phyloP scores from a whole-genome alignment of 2,113 vertebrate genomes.

The Pollimyrus isidori region DNA sequence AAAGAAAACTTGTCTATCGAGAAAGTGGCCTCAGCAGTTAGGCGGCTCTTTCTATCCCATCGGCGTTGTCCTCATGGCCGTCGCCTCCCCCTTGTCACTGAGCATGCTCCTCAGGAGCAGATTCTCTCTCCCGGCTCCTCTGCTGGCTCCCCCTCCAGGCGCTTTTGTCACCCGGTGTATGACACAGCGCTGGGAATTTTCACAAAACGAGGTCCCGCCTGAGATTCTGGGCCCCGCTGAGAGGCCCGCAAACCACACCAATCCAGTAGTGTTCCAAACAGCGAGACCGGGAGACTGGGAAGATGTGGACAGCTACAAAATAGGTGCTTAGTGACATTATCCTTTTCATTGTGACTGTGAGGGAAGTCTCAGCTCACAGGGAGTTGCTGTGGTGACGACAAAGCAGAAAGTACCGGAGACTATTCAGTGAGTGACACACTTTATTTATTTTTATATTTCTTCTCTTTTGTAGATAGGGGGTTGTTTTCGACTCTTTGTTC shows the following conservation, averaged over 20 bases:
- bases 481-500: neutral
- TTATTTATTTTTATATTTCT: neutral
- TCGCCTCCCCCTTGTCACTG: neutral
- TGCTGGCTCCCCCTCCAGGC: neutral
- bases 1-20: neutral
- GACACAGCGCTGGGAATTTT: neutral
- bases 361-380: neutral
- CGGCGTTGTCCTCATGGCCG: neutral
- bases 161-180: neutral
- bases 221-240: neutral
- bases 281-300: neutral
- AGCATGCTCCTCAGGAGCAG: neutral
- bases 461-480: neutral
- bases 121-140: neutral
- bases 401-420: neutral
- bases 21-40: neutral
- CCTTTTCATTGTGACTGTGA: neutral
- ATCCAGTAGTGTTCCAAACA: neutral
- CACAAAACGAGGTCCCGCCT: neutral
- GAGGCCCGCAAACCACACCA: neutral
- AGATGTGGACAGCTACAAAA: neutral
- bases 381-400: neutral
- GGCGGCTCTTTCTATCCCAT: neutral
- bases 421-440: neutral
- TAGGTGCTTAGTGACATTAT: neutral